Evolutionary conservation across 2,797 vertebrate genomes (phyloP).

Genomic region (Labeo calbasu): DNA sequence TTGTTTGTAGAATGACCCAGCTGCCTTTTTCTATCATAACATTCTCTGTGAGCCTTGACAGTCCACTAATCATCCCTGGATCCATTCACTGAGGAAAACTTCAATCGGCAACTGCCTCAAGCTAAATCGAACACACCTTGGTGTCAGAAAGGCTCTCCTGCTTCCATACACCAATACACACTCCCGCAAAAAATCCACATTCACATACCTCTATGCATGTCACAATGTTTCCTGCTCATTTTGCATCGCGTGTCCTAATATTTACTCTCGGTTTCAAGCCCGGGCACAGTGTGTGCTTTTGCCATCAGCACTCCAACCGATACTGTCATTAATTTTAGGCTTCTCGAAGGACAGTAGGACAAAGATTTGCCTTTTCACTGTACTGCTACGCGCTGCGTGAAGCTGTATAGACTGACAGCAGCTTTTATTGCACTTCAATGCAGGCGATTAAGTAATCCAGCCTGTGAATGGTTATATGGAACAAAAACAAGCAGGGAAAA

Average conservation of each 20-base stretch:
- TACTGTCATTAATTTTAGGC: slow-evolving; percentile 74
- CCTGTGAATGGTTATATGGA: slow-evolving; percentile 38
- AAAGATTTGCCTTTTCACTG: slow-evolving; percentile 39
- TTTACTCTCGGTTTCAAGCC: slow-evolving; percentile 75
- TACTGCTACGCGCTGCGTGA: not conserved
- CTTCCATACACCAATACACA: slow-evolving; percentile 29
- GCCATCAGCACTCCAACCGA: slow-evolving; percentile 68
- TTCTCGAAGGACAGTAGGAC: slow-evolving; percentile 38
- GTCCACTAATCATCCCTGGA: slow-evolving; percentile 32
- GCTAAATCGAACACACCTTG: slow-evolving; percentile 23
- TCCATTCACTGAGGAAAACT: slow-evolving; percentile 41
- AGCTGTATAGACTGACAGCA: slow-evolving; percentile 40
- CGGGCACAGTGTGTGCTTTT: slow-evolving; percentile 59
- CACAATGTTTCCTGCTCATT: slow-evolving; percentile 67
- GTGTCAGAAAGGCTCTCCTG: not conserved
- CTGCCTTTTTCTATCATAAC: slow-evolving; percentile 45
- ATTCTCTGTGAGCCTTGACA: slow-evolving; percentile 13
- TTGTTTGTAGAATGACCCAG: not conserved
- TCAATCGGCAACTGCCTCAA: slow-evolving; percentile 11
- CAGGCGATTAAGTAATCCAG: slow-evolving; percentile 37
- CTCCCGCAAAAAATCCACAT: slow-evolving; percentile 4
- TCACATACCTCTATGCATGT: slow-evolving; percentile 47
- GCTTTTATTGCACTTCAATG: slow-evolving; percentile 38
- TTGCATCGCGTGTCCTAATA: slow-evolving; percentile 77
- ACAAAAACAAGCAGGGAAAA: slow-evolving; percentile 36